Conservation (phyloP, 2,797 vertebrate genomes). For the Sebastes trivittatus region DNA sequence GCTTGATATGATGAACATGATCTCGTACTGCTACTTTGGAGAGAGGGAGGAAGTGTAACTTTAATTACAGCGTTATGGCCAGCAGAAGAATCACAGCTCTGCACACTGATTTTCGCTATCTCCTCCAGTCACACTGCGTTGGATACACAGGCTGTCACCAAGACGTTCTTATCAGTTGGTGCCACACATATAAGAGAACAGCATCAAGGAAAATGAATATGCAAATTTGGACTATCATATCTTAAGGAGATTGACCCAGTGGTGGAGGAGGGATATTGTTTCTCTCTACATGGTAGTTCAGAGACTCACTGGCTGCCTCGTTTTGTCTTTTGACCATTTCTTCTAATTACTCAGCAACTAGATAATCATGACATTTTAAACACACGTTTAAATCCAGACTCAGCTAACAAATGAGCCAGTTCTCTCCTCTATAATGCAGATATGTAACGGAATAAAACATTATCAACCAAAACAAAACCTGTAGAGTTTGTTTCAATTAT, state of each 20-base stretch:
- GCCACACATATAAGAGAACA: slow-evolving; percentile 31
- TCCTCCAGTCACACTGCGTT: slow-evolving; percentile 28
- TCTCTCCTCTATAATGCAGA: background rate
- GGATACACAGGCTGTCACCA: slow-evolving; percentile 40
- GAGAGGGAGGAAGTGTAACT: slow-evolving; percentile 17
- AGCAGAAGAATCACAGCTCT: slow-evolving; percentile 40
- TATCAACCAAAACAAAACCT: background rate
- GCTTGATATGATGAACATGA: slow-evolving; percentile 43
- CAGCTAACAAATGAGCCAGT: background rate
- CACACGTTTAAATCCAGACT: background rate
- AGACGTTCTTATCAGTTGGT: slow-evolving; percentile 54
- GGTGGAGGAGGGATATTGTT: slow-evolving; percentile 29
- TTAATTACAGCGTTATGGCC: slow-evolving; percentile 48
- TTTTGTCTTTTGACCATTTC: slow-evolving; percentile 20
- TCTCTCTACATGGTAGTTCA: slow-evolving; percentile 7
- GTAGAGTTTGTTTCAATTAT: slow-evolving; percentile 26
- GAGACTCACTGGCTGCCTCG: background rate
- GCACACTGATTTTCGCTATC: slow-evolving; percentile 44
- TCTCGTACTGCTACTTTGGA: slow-evolving; percentile 22
- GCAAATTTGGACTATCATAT: slow-evolving; percentile 46
- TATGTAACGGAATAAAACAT: background rate
- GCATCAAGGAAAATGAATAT: slow-evolving; percentile 58
- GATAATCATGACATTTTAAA: background rate
- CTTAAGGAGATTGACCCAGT: slow-evolving; percentile 33
- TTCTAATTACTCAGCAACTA: slow-evolving; percentile 1